phyloP scores from a whole-genome alignment of 2,113 vertebrate species.

The Orycteropus afer region DNA sequence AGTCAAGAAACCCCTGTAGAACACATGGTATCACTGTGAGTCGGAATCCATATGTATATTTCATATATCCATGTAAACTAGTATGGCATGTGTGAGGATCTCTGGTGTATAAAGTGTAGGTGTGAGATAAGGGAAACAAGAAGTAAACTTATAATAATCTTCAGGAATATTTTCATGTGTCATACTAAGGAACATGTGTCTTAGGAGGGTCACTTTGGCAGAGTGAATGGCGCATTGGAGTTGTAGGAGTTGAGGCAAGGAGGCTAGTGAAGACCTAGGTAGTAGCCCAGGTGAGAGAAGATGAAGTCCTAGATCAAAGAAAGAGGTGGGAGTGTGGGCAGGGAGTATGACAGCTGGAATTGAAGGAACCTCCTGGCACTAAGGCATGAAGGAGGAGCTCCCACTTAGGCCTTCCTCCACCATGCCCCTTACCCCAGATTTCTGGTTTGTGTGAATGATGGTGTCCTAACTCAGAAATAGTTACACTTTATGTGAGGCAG shows the following conservation, averaged over 20 bases:
- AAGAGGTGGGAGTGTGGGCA: neutral
- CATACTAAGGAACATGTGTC: neutral
- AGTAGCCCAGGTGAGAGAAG: neutral
- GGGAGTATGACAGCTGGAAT: neutral
- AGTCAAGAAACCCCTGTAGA: neutral
- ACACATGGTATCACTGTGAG: no score
- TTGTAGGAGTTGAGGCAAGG: neutral
- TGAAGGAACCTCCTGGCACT: neutral
- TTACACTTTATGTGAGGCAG: neutral
- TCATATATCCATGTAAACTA: neutral
- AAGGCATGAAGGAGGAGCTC: neutral
- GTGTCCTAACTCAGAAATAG: neutral
- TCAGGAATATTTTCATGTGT: neutral
- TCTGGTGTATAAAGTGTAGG: neutral
- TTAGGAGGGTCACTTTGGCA: neutral
- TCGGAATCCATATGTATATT: no score
- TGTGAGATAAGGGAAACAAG: neutral
- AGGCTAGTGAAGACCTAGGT: neutral
- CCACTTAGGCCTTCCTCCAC: no score
- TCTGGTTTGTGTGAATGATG: neutral
- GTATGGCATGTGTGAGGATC: neutral
- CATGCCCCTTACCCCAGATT: neutral
- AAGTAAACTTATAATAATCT: neutral
- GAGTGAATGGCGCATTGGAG: neutral
- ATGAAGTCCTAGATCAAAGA: neutral